Base-by-base conservation (phyloP, 2,113 vertebrate genomes). In the Lepus europaeus region DNA sequence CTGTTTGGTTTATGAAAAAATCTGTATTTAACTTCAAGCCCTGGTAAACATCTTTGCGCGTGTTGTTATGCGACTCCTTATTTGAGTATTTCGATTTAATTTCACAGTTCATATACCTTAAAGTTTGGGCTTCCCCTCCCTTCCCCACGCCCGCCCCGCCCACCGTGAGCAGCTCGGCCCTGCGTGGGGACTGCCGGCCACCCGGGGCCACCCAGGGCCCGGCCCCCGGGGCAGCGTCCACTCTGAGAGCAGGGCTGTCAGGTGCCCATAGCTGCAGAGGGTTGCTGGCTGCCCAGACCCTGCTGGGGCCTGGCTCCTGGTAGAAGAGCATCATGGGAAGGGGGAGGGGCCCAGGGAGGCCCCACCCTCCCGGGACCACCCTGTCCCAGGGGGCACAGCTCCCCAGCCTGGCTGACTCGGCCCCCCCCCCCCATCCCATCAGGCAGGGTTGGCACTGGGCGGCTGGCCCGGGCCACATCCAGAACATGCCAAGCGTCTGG, bases 21-120 rank as follows among this genome's bases (percentile, higher is more conserved):
- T 97, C 98, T 98, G 98, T 98, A 98, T 98, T 98, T 98, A 98
- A 98, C 98, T 98, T 98, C 98, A 98, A 98, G 98, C 97, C 98
- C 98, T 98, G 97, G 98, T 98, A 98, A 98, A 98, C 98, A 98
- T 98, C 98, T 98, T 98, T 98, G 98, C 98, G 98, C 98, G 97
- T 97, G 98, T 98, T 98, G 98, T 98, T 98, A 96, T 98, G 98
- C 74, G 97, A 97, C 97, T 98, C 98, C 98, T 98, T 98, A 98
- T 98, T 98, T 98, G 98, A 98, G 98, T 98, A 98, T 98, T 98
- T 98, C 97, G 96, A 98, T 98, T 98, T 98, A 98, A 98, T 98
- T 98, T 98, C 98, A 98, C 98, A 98, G 98, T 98, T 98, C 98
- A 98, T 98, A 98, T 98, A 98, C 98, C 98, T 98, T 98, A 96